phyloP scores from a whole-genome alignment of 2,113 vertebrate genomes.

The Phylloscopus whistleri region DNA sequence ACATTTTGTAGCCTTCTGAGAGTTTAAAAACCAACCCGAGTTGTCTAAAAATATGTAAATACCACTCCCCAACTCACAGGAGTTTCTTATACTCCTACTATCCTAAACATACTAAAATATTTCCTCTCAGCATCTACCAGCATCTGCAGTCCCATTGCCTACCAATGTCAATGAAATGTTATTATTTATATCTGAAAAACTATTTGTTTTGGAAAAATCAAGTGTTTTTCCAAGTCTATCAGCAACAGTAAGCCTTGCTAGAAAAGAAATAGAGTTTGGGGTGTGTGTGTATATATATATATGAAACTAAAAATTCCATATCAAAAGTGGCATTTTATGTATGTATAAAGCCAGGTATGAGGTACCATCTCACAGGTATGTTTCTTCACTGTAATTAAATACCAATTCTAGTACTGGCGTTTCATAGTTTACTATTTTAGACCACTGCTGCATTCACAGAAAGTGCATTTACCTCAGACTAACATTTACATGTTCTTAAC shows the following conservation, averaged over 20 bases:
- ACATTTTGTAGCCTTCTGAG: not conserved
- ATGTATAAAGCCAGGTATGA: not conserved
- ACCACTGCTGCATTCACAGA: not conserved
- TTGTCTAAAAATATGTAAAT: not conserved
- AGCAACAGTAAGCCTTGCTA: not conserved
- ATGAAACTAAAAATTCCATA: not conserved
- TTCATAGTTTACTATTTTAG: not conserved
- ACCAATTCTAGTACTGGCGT: not conserved
- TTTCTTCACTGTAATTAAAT: not conserved
- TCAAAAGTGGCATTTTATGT: not conserved
- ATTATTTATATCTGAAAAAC: not conserved
- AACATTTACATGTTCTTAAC: not conserved
- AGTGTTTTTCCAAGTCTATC: not conserved
- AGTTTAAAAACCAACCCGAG: not conserved
- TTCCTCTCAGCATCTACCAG: not conserved
- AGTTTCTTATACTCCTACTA: not conserved
- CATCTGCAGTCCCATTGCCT: not conserved
- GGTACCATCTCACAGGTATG: not conserved
- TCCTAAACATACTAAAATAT: not conserved
- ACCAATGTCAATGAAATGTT: not conserved
- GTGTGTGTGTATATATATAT: no score
- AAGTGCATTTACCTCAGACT: not conserved
- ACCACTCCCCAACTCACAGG: accelerated
- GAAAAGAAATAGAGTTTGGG: not conserved
- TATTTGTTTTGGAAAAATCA: not conserved